Percentiles rank a stretch among this genome's conserved stretches.
phyloP scores from a whole-genome alignment of 2,113 vertebrate species.

The Furnarius figulus region DNA sequence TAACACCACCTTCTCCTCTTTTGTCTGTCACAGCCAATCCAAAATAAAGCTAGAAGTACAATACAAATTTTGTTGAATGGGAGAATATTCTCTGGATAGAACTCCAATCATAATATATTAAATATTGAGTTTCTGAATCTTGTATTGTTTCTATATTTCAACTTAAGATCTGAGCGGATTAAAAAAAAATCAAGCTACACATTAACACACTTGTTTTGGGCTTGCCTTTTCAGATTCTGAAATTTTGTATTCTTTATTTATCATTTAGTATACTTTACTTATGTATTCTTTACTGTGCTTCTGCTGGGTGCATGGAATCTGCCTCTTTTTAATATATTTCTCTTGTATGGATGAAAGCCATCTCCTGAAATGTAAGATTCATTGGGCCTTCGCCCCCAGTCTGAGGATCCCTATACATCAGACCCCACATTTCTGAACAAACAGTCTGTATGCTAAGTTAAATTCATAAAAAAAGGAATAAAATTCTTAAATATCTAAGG shows the following conservation, averaged over 20 bases:
- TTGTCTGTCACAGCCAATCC: background rate
- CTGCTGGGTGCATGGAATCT: background rate
- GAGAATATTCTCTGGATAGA: background rate
- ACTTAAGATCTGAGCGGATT: background rate
- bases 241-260: background rate
- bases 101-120: background rate
- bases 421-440: background rate
- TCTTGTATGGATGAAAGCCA: background rate
- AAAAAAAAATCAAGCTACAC: background rate
- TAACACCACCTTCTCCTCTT: background rate
- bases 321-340: background rate
- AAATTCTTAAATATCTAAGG: background rate
- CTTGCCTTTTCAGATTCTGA: background rate
- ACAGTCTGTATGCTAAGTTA: background rate
- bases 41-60: background rate
- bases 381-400: fast-evolving
- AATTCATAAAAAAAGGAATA: background rate
- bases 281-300: background rate
- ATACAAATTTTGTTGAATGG: background rate
- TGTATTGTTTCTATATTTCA: background rate
- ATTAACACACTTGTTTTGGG: background rate
- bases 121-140: background rate
- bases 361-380: background rate
- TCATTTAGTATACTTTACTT: too few relatives aligned
- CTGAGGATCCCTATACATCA: background rate